Evolutionary conservation across 1,140 invertebrate genomes (phyloP).

Genomic region (Drosophila kohkoa): DNA sequence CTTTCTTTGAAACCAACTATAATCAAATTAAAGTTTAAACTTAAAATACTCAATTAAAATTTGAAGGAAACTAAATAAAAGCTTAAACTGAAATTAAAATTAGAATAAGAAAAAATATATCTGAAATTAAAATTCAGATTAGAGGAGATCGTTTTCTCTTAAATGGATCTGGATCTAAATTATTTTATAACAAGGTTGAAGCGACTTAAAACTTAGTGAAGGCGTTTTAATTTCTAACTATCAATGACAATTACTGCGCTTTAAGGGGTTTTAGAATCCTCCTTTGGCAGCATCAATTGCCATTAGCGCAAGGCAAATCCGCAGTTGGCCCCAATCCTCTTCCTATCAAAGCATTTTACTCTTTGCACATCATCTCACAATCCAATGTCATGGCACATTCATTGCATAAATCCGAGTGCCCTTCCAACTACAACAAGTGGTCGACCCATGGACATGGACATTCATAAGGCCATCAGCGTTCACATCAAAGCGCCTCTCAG

Average conservation of each 20-base stretch:
- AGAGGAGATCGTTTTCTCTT: too few species aligned
- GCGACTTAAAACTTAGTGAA: too few species aligned
- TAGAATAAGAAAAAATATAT: too few species aligned
- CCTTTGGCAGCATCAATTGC: slow-evolving; percentile 19
- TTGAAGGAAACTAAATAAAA: too few species aligned
- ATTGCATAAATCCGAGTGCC: slow-evolving; percentile 20
- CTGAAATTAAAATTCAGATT: too few species aligned
- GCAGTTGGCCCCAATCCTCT: slow-evolving; percentile 28
- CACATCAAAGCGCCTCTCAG: slow-evolving; percentile 67
- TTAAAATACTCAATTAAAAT: too few species aligned
- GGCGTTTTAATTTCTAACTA: too few species aligned
- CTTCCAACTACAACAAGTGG: slow-evolving; percentile 73
- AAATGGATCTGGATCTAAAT: too few species aligned
- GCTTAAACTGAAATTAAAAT: too few species aligned
- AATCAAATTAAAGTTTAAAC: too few species aligned
- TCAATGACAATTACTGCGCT: background rate
- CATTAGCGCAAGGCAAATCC: background rate
- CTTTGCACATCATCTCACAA: slow-evolving; percentile 3
- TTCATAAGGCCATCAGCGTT: slow-evolving; percentile 33
- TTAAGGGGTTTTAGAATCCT: background rate
- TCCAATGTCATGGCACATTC: slow-evolving; percentile 65
- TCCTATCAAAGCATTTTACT: slow-evolving; percentile 13
- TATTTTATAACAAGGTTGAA: too few species aligned
- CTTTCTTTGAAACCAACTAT: too few species aligned
- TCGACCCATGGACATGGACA: slow-evolving; percentile 42